These are phyloP conservation scores for Aptenodytes patagonicus DNA, from an alignment of 2,113 vertebrate genomes.

Conservation along the genomic window DNA sequence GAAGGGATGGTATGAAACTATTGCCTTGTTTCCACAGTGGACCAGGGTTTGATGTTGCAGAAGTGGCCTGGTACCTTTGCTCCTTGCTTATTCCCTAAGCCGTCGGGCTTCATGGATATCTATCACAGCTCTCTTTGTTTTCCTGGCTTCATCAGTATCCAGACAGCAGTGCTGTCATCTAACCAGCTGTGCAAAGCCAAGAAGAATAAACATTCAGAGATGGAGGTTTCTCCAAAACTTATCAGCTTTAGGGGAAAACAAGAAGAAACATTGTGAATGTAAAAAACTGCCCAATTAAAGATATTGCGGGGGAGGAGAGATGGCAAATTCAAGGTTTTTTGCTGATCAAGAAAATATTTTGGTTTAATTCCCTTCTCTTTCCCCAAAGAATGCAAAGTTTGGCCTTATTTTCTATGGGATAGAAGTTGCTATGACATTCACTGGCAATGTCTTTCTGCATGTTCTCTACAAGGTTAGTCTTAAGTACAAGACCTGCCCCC, in stretches of 20 bases:
- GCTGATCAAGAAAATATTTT: not conserved
- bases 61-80: not conserved
- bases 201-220: not conserved
- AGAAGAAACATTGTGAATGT: not conserved
- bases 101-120: not conserved
- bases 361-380: not conserved
- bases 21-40: not conserved
- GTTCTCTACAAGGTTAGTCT: not conserved
- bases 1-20: not conserved
- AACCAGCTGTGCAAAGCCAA: not conserved
- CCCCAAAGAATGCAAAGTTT: not conserved
- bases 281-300: not conserved
- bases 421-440: not conserved
- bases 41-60: not conserved
- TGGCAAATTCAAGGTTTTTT: not conserved
- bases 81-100: not conserved
- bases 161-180: not conserved
- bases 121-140: not conserved
- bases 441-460: not conserved
- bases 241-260: not conserved
- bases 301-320: accelerated
- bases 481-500: not conserved
- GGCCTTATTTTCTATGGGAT: not conserved
- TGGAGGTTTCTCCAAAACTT: not conserved
- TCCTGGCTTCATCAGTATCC: not conserved